Evolutionary conservation across 2,797 vertebrate genomes (phyloP), one percentile per base, ranked within the genome.

Genomic region (Hoplostethus atlanticus): DNA sequence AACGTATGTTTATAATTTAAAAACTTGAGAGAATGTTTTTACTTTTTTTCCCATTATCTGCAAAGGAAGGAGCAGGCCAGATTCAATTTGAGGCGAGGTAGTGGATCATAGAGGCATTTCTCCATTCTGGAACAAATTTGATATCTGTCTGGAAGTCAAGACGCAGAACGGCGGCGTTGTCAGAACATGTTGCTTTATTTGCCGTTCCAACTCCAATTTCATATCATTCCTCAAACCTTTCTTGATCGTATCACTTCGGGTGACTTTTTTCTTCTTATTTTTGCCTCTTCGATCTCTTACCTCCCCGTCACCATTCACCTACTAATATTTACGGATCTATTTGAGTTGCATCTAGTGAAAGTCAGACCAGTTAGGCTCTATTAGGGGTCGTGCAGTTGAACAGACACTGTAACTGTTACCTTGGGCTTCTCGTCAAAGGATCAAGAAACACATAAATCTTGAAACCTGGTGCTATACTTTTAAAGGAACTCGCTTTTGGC

Each of bases 61-160:
- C 76, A 36, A 68, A 82, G 34, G 82, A 78, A 59, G 74, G 72
- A 83, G 84, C 64, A 61, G 66, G 60, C 71, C 78, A 68, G 84
- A 91, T 88, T 92, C 87, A 89, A 90, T 92, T 89, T 89, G 70
- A 84, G 81, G 46, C 48, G 76, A 89, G 86, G 86, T 86, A 82
- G 87, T 86, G 89, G 88, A 85, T 89, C 89, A 87, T 89, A 84
- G 89, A 90, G 84, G 84, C 86, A 66, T 84, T 87, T 83, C 83
- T 65, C 74, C 85, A 84, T 76, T 87, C 81, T 64, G 86, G 85
- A 88, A 85, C 87, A 90, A 83, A 91, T 91, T 90, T 91, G 84
- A 91, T 87, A 87, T 90, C 80, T 48, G 81, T 90, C 91, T 87
- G 81, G 76, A 85, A 89, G 86, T 81, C 92, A 86, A 78, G 76